These are phyloP conservation scores for Rhagoletis pomonella DNA, from an alignment of 1,140 invertebrate genomes.

Conservation along the genomic window DNA sequence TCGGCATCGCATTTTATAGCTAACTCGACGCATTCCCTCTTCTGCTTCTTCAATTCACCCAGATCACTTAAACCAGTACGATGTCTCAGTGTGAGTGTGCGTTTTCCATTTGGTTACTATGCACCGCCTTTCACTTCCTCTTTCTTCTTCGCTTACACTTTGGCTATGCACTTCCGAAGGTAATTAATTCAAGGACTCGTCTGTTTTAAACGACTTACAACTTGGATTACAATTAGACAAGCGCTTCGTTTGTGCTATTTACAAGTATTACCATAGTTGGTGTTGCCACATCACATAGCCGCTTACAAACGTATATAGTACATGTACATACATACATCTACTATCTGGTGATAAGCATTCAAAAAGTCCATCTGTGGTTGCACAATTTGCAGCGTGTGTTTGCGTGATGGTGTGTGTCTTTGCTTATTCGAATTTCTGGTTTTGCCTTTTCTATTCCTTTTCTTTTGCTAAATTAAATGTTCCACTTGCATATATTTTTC, in stretches of 20 bases:
- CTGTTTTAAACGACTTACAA: slow-evolving; percentile 61
- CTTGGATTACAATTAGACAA: slow-evolving; percentile 59
- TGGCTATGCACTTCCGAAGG: slow-evolving; percentile 54
- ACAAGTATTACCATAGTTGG: slow-evolving; percentile 34
- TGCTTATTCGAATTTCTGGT: not conserved
- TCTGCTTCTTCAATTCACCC: not conserved
- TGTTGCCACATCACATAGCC: not conserved
- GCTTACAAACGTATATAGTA: no score
- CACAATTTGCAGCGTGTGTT: not conserved
- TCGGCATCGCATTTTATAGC: no score
- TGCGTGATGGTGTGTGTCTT: not conserved
- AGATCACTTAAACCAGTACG: not conserved
- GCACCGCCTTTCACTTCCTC: not conserved
- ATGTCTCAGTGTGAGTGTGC: not conserved
- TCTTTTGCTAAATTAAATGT: not conserved
- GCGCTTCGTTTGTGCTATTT: slow-evolving; percentile 55
- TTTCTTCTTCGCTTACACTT: slow-evolving; percentile 29
- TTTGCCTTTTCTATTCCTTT: not conserved
- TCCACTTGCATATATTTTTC: no score
- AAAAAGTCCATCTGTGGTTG: not conserved
- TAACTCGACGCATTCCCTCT: not conserved
- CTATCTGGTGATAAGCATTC: not conserved
- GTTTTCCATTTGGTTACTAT: no score
- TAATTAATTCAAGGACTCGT: slow-evolving; percentile 61
- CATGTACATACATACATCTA: slow-evolving; percentile 30